Base-by-base conservation (phyloP, 2,113 vertebrate genomes). In the Pangasianodon hypophthalmus region DNA sequence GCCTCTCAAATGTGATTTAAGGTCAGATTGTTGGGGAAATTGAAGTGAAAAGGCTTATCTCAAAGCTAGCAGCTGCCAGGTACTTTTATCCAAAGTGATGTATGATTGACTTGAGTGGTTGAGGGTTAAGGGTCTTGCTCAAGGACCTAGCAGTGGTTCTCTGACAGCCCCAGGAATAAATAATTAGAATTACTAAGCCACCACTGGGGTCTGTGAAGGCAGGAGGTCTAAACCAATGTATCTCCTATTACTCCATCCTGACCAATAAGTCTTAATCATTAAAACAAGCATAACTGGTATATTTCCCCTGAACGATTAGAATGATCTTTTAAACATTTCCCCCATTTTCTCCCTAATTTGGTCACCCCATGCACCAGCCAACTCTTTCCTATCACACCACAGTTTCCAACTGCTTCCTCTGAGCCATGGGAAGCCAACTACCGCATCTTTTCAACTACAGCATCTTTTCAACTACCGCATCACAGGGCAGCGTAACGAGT, bases 41-140 rank as follows among this genome's bases (percentile, higher is more conserved):
- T 19, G 80, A 82, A 56, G n/a, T 37, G 52, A 82, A 81, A 32
- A 81, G 29, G 50, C 48, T 54, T 80, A 81, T 56, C 52, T 8
- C 80, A 83, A 83, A 83, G 52, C 50, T 83, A 18, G 80, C 52
- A 82, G 80, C 50, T 82, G 52, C 52, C n/a, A 58, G 80, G 58
- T n/a, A 83, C n/a, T 37, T 58, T 56, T 10, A 58, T 83, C 18
- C 52, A 56, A 83, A 83, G 80, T 56, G 52, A 32, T 83, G n/a
- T 56, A 41, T 83, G 80, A 83, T 37, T 54, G 48, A 81, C 48
- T 14, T 37, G n/a, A 56, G 52, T 37, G n/a, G 80, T 21, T 52
- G 19, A 54, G 79, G 16, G 79, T 82, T 82, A 82, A 32, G 29
- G 9, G 29, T 32, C 50, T 82, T 54, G 26, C 79, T 82, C 26